phyloP scores from a whole-genome alignment of 2,888 invertebrate genomes.

The Hypselothyrea guttata region DNA sequence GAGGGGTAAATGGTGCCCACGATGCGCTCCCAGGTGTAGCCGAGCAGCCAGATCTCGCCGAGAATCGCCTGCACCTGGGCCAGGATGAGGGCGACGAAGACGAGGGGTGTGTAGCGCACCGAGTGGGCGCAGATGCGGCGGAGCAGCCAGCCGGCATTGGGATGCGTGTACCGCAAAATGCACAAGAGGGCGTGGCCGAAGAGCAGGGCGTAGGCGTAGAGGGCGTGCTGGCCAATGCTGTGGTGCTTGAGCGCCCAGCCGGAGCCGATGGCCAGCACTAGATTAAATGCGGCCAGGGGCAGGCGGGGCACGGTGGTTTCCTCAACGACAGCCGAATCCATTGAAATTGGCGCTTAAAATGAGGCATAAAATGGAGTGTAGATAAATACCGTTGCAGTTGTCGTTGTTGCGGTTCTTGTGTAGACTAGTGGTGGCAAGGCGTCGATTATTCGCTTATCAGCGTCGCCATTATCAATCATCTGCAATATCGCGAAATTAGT shows the following conservation, averaged over 20 bases:
- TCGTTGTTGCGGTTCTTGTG: too few relatives aligned
- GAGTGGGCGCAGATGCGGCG: slow-evolving; percentile 57
- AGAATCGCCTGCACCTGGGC: slow-evolving; percentile 51
- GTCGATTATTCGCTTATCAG: too few relatives aligned
- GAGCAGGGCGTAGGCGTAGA: slow-evolving; percentile 60
- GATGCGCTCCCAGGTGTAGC: slow-evolving; percentile 40
- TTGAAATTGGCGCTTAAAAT: slow-evolving; percentile 25
- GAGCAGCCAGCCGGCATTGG: slow-evolving; percentile 65
- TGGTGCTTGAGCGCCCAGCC: slow-evolving; percentile 67
- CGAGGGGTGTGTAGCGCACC: slow-evolving; percentile 58
- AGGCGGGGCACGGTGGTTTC: too few relatives aligned
- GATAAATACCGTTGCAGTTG: too few relatives aligned
- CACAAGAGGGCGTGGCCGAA: slow-evolving; percentile 63
- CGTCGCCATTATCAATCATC: too few relatives aligned
- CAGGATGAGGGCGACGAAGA: slow-evolving; percentile 59
- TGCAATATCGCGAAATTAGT: too few relatives aligned
- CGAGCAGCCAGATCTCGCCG: slow-evolving; percentile 18
- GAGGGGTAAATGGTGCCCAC: slow-evolving; percentile 39
- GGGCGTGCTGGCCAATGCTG: slow-evolving; percentile 40
- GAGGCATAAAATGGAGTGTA: too few relatives aligned
- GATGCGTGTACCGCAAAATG: slow-evolving; percentile 64
- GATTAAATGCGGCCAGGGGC: slow-evolving; percentile 59
- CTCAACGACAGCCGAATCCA: slow-evolving; percentile 35
- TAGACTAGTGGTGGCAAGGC: too few relatives aligned
- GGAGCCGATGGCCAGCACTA: slow-evolving; percentile 55